phyloP scores from a whole-genome alignment of 92 coral and sea anemone genomes.

The Epizoanthus stellaris region DNA sequence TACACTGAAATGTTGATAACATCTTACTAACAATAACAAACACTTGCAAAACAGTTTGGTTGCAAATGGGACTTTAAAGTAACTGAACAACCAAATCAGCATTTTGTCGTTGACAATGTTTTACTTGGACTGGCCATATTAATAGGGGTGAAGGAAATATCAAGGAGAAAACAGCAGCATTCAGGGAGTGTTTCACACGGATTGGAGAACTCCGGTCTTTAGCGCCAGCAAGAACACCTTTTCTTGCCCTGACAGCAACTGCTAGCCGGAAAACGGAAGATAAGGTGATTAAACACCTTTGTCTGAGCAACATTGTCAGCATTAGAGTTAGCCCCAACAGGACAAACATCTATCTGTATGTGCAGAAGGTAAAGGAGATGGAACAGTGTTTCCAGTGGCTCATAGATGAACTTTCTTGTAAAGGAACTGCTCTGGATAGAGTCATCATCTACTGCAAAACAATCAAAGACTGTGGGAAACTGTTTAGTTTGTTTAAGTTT shows the following conservation, averaged over 20 bases:
- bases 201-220: conserved; percentile 16
- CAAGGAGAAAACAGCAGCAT: conserved; percentile 23
- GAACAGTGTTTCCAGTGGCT: conserved; percentile 14
- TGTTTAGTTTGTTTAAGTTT: conserved; percentile 8
- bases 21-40: no score
- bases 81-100: no score
- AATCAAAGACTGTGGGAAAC: conserved; percentile 12
- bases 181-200: conserved; percentile 14
- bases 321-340: conserved; percentile 11
- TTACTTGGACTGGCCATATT: no score
- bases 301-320: neutral
- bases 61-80: no score
- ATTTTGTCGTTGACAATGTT: no score
- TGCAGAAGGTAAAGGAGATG: neutral
- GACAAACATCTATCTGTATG: conserved; percentile 12
- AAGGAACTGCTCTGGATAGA: neutral
- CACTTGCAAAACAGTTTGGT: no score
- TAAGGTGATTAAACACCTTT: neutral
- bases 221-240: conserved; percentile 3
- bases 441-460: neutral
- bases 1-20: no score
- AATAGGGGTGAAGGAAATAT: conserved; percentile 23
- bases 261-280: neutral
- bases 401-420: neutral
- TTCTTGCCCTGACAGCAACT: conserved; percentile 20